phyloP scores from a whole-genome alignment of 2,113 vertebrate genomes.

The Callionymus lyra region DNA sequence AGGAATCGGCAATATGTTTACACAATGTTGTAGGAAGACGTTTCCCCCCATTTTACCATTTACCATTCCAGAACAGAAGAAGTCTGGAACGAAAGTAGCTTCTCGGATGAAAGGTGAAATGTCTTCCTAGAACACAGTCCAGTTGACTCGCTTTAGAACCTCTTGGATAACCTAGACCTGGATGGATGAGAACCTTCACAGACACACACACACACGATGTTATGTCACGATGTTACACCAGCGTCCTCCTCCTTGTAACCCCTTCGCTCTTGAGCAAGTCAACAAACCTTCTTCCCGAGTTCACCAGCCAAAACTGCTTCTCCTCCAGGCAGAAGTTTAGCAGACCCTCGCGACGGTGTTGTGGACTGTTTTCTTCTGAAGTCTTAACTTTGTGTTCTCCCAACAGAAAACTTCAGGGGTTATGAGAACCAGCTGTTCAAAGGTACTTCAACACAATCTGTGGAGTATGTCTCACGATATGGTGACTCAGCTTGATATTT shows the following conservation, averaged over 20 bases:
- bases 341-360: slow-evolving; percentile 10
- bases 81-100: too few species aligned
- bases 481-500: neutral
- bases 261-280: neutral
- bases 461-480: neutral
- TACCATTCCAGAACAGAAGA: too few species aligned
- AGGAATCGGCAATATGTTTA: too few species aligned
- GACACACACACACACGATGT: too few species aligned
- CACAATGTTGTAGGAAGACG: too few species aligned
- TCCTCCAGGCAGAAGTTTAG: slow-evolving; percentile 29
- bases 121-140: too few species aligned
- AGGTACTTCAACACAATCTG: slow-evolving; percentile 45
- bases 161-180: too few species aligned
- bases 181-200: too few species aligned
- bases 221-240: too few species aligned
- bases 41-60: too few species aligned
- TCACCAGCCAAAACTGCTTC: neutral
- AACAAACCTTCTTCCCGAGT: neutral
- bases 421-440: slow-evolving; percentile 76
- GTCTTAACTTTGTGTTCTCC: slow-evolving; percentile 19
- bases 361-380: slow-evolving; percentile 15
- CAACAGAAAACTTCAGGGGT: slow-evolving; percentile 63
- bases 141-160: too few species aligned
- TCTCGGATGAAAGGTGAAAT: too few species aligned
- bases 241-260: slow-evolving; percentile 3